Percentiles rank a stretch among this genome's conserved stretches.
These are phyloP conservation scores for Pristionchus fissidentatus DNA, from an alignment of 2,888 invertebrate genomes.

Conservation along the genomic window DNA sequence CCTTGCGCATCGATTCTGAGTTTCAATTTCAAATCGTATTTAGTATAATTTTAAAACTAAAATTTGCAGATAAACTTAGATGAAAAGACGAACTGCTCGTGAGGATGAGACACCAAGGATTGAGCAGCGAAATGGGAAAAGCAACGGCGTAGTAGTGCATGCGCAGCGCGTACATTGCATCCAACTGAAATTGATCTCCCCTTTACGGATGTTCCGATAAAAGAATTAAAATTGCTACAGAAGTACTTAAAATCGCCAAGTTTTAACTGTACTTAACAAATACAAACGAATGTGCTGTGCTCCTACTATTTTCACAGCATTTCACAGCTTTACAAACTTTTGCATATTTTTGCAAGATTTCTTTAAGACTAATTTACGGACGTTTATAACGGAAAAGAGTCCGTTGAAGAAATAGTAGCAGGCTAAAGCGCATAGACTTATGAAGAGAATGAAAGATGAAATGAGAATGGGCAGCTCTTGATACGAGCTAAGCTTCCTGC, in stretches of 20 bases:
- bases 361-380: neutral
- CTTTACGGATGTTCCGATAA: neutral
- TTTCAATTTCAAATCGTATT: no score
- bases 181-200: neutral
- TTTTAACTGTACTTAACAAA: no score
- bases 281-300: no score
- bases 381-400: neutral
- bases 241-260: no score
- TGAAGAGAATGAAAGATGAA: constrained; percentile 1
- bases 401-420: neutral
- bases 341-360: no score
- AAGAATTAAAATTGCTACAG: no score
- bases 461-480: neutral
- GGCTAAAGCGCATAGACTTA: neutral
- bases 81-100: neutral
- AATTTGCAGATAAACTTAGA: neutral
- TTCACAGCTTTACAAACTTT: no score
- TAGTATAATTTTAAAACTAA: neutral
- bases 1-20: neutral
- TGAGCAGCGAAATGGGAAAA: constrained; percentile 1
- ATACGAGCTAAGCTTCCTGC: neutral
- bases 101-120: constrained; percentile 20
- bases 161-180: constrained; percentile 6
- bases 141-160: constrained; percentile 34
- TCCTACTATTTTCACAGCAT: no score